Conservation (phyloP, 2,888 invertebrate genomes). For the Ischnura elegans region DNA sequence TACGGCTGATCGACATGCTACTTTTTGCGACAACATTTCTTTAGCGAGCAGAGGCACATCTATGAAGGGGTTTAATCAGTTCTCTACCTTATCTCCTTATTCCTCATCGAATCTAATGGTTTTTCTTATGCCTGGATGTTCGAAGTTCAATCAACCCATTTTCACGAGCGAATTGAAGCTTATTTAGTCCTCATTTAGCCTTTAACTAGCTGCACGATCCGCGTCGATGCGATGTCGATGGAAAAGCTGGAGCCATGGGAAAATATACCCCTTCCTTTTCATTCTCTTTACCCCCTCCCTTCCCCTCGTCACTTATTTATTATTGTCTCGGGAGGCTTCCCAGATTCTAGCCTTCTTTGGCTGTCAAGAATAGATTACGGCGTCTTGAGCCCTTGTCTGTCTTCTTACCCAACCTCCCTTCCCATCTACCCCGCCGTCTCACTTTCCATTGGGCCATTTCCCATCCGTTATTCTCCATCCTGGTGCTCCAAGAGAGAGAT, state of each 20-base stretch:
- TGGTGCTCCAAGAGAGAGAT: neutral
- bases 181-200: neutral
- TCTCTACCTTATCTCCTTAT: neutral
- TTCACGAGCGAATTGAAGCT: neutral
- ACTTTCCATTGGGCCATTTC: neutral
- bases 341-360: conserved; percentile 14
- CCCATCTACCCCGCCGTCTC: neutral
- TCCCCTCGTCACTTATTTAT: neutral
- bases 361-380: conserved; percentile 31
- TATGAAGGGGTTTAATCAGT: neutral
- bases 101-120: neutral
- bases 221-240: neutral
- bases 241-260: neutral
- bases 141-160: conserved; percentile 21
- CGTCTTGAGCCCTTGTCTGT: neutral
- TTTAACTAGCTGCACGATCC: neutral
- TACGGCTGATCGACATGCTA: neutral
- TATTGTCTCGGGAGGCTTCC: conserved; percentile 8
- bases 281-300: neutral
- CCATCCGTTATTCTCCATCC: neutral
- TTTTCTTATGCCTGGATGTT: neutral
- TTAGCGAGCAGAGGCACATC: neutral
- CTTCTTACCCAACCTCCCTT: neutral
- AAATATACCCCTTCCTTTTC: neutral
- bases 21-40: neutral